Evolutionary conservation across 2,888 invertebrate genomes (phyloP).

Genomic region (Diogma glabrata): DNA sequence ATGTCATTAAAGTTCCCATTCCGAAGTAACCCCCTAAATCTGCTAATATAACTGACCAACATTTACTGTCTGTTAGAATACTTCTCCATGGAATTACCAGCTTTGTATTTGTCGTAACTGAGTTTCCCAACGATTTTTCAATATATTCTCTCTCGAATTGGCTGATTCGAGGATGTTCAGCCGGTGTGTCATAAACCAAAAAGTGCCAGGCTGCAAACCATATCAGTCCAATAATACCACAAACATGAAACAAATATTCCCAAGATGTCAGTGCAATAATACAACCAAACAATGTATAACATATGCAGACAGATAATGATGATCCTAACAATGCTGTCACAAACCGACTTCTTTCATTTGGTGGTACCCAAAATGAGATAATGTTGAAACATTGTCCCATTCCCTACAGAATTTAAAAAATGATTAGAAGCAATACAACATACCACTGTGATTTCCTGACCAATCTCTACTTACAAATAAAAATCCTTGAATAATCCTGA

Average conservation of each 20-base stretch:
- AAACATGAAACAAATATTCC: conserved; percentile 59
- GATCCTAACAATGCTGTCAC: conserved; percentile 53
- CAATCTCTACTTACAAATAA: conserved; percentile 53
- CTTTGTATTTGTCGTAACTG: conserved; percentile 23
- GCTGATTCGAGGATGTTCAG: conserved; percentile 52
- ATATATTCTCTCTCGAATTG: conserved; percentile 46
- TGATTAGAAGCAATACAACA: not conserved
- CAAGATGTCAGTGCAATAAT: conserved; percentile 53
- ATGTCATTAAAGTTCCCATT: conserved; percentile 54
- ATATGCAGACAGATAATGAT: conserved; percentile 52
- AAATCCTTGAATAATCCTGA: conserved; percentile 56
- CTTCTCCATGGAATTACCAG: conserved; percentile 47
- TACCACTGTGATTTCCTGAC: no score
- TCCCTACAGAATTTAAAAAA: conserved; percentile 36
- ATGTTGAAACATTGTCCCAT: no score
- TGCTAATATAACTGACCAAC: conserved; percentile 51
- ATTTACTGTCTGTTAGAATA: conserved; percentile 46
- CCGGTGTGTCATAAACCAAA: conserved; percentile 51
- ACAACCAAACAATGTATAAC: conserved; percentile 58
- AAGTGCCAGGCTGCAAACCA: conserved; percentile 56
- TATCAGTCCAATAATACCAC: conserved; percentile 45
- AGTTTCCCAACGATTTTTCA: conserved; percentile 40
- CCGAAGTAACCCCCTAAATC: conserved; percentile 61
- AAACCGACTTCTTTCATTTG: conserved; percentile 62
- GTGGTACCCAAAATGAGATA: conserved; percentile 75